Base-by-base conservation (phyloP, 2,113 vertebrate species). In the Osmerus mordax region DNA sequence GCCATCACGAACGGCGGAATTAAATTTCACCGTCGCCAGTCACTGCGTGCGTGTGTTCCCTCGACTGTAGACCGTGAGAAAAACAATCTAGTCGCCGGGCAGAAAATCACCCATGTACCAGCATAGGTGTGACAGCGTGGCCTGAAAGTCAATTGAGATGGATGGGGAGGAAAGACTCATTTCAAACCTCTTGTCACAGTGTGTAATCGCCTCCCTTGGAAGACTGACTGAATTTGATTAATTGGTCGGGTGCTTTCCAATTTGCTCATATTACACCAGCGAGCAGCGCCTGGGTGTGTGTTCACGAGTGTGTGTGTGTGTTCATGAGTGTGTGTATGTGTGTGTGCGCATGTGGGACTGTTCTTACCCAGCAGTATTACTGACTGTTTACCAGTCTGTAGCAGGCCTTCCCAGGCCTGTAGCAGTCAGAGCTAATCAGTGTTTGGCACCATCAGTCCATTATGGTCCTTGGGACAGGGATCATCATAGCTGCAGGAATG, bases 131-230 rank as follows among this genome's bases (percentile, higher is more conserved):
- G 11, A 23, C 25, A 4, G 36, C 16, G 62, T 71, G 32, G 59
- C 71, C 53, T 70, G 63, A 60, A 67, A 69, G 83, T 84, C 78
- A 71, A 78, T 75, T 52, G 75, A 82, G 77, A 84, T 47, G 64
- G 79, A 86, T 83, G 70, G 83, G 75, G 64, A 32, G 51, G 76
- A 86, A 84, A 69, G 71, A 77, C 8, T 72, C 4, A 80, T 86
- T 87, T 87, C 83, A 87, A 79, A 79, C 72, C 62, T 84, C 60
- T 81, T 78, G 81, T 88, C 80, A 73, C 79, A 74, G 68, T 68
- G 66, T 83, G 78, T 79, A 81, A 83, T 86, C 81, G 65, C 63
- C 60, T 41, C 66, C 68, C 69, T 69, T 72, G 68, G 73, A 52
- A 79, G 54, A 84, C 70, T 61, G 69, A 47, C 71, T 69, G 13